phyloP scores from a whole-genome alignment of 2,113 vertebrate genomes.

The Nothoprocta pentlandii region DNA sequence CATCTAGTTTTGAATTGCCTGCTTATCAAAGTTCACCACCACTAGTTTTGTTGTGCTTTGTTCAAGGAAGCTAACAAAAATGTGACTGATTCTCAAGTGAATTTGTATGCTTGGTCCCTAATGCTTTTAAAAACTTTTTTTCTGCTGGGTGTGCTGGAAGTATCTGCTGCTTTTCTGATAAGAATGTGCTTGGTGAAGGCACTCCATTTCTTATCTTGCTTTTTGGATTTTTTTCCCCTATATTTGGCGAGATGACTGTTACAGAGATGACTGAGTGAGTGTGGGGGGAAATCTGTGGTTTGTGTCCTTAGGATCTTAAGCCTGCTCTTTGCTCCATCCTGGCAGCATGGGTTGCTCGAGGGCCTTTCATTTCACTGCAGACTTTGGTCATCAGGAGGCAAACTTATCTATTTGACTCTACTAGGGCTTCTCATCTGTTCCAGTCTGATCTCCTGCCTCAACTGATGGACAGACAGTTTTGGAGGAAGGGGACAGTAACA shows the following conservation, averaged over 20 bases:
- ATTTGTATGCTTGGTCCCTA: not conserved
- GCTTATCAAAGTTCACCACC: not conserved
- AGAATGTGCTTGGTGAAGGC: not conserved
- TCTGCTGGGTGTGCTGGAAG: not conserved
- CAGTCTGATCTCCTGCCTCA: not conserved
- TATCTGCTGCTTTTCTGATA: not conserved
- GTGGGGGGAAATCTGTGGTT: not conserved
- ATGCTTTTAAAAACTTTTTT: not conserved
- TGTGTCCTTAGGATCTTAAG: not conserved
- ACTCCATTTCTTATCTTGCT: not conserved
- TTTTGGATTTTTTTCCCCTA: not conserved
- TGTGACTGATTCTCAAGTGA: not conserved
- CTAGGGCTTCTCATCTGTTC: constrained; percentile 3
- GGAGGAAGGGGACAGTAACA: not conserved
- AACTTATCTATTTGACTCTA: constrained; percentile 6
- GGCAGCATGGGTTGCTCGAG: not conserved
- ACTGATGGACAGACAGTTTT: not conserved
- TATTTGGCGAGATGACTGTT: not conserved
- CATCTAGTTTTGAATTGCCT: constrained; percentile 6
- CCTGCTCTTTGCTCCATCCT: not conserved
- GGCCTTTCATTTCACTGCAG: not conserved
- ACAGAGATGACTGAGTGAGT: not conserved
- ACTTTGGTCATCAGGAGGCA: not conserved
- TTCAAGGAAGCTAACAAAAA: not conserved
- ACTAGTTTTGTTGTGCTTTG: not conserved